Evolutionary conservation across 2,888 invertebrate genomes (phyloP).

Genomic region (Ornithoptera alexandrae): DNA sequence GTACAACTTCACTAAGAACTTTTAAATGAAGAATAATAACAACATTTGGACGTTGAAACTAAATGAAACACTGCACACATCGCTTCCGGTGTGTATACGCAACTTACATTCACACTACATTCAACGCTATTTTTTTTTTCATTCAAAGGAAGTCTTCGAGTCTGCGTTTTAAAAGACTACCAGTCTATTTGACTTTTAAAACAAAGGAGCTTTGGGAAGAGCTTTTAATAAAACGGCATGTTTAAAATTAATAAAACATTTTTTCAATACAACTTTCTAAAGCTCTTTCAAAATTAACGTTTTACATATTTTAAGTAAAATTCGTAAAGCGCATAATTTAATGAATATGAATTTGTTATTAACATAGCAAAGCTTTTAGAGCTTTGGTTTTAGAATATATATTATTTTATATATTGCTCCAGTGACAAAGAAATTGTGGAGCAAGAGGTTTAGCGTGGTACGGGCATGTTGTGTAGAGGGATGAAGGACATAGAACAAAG

Average conservation of each 20-base stretch:
- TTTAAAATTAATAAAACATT: slow-evolving; percentile 14
- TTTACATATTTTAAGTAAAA: neutral
- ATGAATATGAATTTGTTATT: too few species aligned
- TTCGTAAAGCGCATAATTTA: too few species aligned
- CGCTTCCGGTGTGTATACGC: slow-evolving; percentile 1
- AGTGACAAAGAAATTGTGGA: too few species aligned
- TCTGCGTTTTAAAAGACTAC: slow-evolving; percentile 22
- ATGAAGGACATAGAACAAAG: too few species aligned
- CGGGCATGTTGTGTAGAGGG: too few species aligned
- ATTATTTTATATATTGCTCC: too few species aligned
- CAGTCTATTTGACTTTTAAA: slow-evolving; percentile 19
- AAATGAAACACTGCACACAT: slow-evolving; percentile 10
- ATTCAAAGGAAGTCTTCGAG: slow-evolving; percentile 22
- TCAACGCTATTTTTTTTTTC: slow-evolving; percentile 20
- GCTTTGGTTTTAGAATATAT: too few species aligned
- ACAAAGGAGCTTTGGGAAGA: slow-evolving; percentile 19
- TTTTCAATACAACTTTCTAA: neutral
- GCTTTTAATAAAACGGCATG: slow-evolving; percentile 14
- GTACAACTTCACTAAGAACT: too few species aligned
- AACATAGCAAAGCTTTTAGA: too few species aligned
- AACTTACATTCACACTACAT: slow-evolving; percentile 18
- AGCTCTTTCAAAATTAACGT: neutral
- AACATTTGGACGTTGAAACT: slow-evolving; percentile 8
- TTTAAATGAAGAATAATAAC: neutral
- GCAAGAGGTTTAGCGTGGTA: too few species aligned